Base-by-base conservation (phyloP, 2,113 vertebrate species). In the Zosterops pallidus region DNA sequence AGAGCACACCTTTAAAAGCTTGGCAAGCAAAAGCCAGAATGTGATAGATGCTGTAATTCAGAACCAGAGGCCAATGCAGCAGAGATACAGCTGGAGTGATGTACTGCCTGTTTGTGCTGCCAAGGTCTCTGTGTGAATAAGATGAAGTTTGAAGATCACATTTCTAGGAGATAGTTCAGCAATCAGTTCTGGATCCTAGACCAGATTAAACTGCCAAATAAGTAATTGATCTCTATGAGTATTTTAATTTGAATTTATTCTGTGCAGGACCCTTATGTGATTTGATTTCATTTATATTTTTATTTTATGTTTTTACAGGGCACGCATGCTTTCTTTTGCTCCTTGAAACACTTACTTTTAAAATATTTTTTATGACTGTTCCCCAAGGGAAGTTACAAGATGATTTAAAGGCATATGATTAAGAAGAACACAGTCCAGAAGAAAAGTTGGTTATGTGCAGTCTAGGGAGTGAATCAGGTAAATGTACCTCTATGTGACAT, bases 1-100 rank as follows among this genome's bases (percentile, higher is more conserved):
- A 96, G 68, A 96, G 88, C 94, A 93, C 77, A 94, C 92, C 92
- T 96, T 96, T 96, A 94, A 96, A 96, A 94, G 76, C 95, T 86
- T 96, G 92, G 95, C 94, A 96, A 96, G 95, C 76, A 95, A 90
- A 94, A 96, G 88, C 55, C 88, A 64, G 92, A 74, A 75, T 64
- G 79, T 96, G 93, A 95, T 97, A 96, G 94, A 95, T 96, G 93
- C 85, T 90, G 92, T 96, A 96, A 97, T 97, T 97, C 94, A 95
- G 95, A 96, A 95, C 85, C 71, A 95, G 95, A 94, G 94, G 92
- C 94, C 94, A 94, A 88, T 78, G 95, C 88, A 95, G 88, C 83
- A 93, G 71, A 94, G 93, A 94, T 62, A 77, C 68, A 83, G 85
- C 83, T 78, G 82, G 59, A 96, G 84, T 96, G 96, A 97, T 96